Conservation (phyloP, 2,888 invertebrate genomes). For the Hirtodrosophila cameraria region DNA sequence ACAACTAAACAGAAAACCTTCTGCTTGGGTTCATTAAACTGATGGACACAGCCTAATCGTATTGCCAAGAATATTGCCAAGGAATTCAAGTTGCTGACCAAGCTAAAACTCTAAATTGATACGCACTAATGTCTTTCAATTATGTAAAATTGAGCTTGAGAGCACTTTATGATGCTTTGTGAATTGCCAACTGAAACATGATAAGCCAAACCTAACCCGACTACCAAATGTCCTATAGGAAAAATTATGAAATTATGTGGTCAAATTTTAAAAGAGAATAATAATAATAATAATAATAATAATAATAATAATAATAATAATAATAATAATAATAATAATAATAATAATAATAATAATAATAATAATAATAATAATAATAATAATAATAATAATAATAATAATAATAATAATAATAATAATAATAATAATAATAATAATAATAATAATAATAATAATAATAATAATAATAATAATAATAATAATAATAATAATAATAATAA, state of each 20-base stretch:
- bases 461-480: no score
- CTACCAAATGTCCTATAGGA: neutral
- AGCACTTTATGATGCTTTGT: constrained; percentile 16
- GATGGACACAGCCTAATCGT: constrained; percentile 57
- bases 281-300: no score
- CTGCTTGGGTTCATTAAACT: constrained; percentile 62
- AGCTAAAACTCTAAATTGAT: constrained; percentile 50
- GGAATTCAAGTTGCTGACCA: constrained; percentile 44
- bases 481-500: no score
- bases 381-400: no score
- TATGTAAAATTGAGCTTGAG: constrained; percentile 48
- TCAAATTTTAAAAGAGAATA: neutral
- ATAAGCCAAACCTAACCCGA: neutral
- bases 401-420: no score
- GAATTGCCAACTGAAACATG: neutral
- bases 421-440: no score
- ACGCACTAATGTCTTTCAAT: constrained; percentile 56
- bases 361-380: no score
- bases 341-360: no score
- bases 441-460: no score
- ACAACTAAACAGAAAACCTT: constrained; percentile 37
- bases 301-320: no score
- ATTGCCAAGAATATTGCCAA: constrained; percentile 27
- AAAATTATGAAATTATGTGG: neutral
- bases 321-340: no score